phyloP scores from a whole-genome alignment of 2,888 invertebrate species.

The Leptopterna dolabrata region DNA sequence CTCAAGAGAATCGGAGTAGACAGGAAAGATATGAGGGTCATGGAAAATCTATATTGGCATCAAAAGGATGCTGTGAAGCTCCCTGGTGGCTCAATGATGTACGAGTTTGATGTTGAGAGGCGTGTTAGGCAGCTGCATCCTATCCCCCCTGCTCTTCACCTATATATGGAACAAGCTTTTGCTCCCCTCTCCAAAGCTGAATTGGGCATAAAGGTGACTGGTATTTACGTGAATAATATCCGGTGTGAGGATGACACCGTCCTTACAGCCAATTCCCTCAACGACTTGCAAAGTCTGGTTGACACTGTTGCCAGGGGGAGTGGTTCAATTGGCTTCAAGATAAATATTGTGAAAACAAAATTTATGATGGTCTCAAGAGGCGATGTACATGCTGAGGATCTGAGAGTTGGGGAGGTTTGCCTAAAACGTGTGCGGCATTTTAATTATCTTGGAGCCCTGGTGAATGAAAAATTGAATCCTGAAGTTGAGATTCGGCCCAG shows the following conservation, averaged over 20 bases:
- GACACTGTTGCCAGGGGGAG: neutral
- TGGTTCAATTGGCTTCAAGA: neutral
- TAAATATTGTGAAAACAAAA: neutral
- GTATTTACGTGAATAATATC: neutral
- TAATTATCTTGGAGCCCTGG: neutral
- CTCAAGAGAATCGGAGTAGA: too few relatives aligned
- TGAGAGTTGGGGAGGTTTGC: too few relatives aligned
- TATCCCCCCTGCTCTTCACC: neutral
- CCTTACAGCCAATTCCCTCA: neutral
- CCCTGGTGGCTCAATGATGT: neutral
- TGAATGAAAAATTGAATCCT: neutral
- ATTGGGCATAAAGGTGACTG: neutral
- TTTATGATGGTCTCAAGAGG: neutral
- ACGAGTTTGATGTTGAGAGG: neutral
- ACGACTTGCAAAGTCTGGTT: neutral
- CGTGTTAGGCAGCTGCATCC: neutral
- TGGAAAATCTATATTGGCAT: too few relatives aligned
- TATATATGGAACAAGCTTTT: constrained; percentile 1
- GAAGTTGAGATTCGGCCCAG: neutral
- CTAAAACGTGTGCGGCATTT: neutral
- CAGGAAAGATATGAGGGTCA: too few relatives aligned
- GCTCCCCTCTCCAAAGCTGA: neutral
- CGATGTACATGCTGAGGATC: too few relatives aligned
- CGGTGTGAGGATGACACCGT: neutral
- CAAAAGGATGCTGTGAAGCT: too few relatives aligned